These are phyloP conservation scores for Falco naumanni DNA, from an alignment of 2,797 vertebrate species.

Conservation along the genomic window DNA sequence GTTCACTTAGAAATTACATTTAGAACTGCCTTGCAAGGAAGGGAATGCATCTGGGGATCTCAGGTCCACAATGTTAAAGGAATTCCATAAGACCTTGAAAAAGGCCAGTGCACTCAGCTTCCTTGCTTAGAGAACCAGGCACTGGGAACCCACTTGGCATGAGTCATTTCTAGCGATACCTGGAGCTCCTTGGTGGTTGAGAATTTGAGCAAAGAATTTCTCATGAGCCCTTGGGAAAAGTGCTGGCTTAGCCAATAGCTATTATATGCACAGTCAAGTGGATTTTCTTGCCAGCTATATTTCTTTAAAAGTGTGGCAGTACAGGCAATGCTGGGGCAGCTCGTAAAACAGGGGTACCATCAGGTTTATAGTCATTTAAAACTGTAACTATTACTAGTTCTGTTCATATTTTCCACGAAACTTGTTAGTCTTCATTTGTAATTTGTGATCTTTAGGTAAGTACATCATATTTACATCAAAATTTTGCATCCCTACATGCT, in stretches of 20 bases:
- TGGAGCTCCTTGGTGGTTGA: slow-evolving; percentile 49
- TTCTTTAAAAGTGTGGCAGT: slow-evolving; percentile 81
- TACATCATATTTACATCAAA: background rate
- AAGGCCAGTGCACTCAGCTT: background rate
- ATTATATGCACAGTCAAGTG: slow-evolving; percentile 71
- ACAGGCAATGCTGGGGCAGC: background rate
- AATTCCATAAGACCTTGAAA: background rate
- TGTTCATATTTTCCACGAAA: background rate
- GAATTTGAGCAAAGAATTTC: slow-evolving; percentile 77
- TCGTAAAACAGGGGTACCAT: background rate
- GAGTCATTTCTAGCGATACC: slow-evolving; percentile 72
- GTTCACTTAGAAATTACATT: background rate
- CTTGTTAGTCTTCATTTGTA: background rate
- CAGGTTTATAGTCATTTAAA: background rate
- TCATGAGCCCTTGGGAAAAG: slow-evolving; percentile 81
- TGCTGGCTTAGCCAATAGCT: slow-evolving; percentile 72
- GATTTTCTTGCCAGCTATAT: slow-evolving; percentile 82
- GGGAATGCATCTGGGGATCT: background rate
- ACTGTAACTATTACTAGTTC: background rate
- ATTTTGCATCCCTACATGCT: background rate
- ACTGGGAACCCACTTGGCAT: background rate
- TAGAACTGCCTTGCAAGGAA: background rate
- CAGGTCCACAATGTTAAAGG: background rate
- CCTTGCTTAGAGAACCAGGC: background rate
- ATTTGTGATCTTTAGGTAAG: background rate